Conservation (phyloP, 2,113 vertebrate genomes). For the Cranoglanis bouderius region DNA sequence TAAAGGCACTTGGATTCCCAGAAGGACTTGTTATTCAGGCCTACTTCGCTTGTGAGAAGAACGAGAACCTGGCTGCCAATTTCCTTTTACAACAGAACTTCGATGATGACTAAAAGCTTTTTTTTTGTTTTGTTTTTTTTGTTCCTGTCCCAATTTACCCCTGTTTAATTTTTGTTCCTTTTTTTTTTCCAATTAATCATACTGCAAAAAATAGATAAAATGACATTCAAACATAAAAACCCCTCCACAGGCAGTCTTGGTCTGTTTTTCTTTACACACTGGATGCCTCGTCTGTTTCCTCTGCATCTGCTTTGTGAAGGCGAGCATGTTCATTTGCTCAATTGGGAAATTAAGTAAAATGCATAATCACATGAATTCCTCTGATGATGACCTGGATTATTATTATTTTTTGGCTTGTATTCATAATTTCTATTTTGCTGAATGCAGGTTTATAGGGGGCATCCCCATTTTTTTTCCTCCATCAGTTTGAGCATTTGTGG, state of each 20-base stretch:
- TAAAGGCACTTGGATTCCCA: slow-evolving; percentile 96
- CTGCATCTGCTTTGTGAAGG: slow-evolving; percentile 59
- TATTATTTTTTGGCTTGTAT: slow-evolving; percentile 63
- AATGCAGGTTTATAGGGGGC: slow-evolving; percentile 70
- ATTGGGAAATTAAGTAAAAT: slow-evolving; percentile 72
- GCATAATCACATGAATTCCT: slow-evolving; percentile 68
- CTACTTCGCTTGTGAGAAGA: slow-evolving; percentile 98
- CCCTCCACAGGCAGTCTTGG: slow-evolving; percentile 68
- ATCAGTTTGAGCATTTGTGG: slow-evolving; percentile 16
- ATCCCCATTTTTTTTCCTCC: slow-evolving; percentile 47
- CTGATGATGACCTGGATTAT: slow-evolving; percentile 60
- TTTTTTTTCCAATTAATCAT: slow-evolving; percentile 58
- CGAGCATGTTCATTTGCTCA: slow-evolving; percentile 44
- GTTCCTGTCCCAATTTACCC: slow-evolving; percentile 44
- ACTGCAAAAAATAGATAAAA: slow-evolving; percentile 58
- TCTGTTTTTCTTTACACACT: slow-evolving; percentile 75
- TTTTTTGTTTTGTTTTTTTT: slow-evolving; percentile 64
- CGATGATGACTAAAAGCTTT: slow-evolving; percentile 85
- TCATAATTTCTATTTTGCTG: slow-evolving; percentile 63
- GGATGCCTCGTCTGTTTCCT: slow-evolving; percentile 69
- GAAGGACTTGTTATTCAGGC: slow-evolving; percentile 98
- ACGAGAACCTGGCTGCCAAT: slow-evolving; percentile 97
- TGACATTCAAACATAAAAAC: slow-evolving; percentile 42
- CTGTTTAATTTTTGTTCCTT: slow-evolving; percentile 62
- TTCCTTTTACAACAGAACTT: slow-evolving; percentile 98